These are phyloP conservation scores for Aleiodes sp. DNA, from an alignment of 1,140 invertebrate genomes.

Conservation along the genomic window DNA sequence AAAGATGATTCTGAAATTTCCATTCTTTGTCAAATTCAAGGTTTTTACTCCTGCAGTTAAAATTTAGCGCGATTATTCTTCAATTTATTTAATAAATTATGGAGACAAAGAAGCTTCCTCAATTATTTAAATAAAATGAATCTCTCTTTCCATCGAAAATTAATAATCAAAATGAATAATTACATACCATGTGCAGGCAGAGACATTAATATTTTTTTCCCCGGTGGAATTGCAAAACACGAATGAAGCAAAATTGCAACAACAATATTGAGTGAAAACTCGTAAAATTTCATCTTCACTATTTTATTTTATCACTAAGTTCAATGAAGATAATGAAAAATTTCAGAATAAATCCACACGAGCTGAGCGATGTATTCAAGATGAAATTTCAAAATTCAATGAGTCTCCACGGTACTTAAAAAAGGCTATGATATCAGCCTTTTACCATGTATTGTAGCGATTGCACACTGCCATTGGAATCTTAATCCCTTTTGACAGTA, in stretches of 20 bases:
- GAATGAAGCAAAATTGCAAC: not conserved
- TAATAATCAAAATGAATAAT: not conserved
- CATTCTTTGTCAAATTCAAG: too few species aligned
- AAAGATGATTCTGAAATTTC: too few species aligned
- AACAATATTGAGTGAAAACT: not conserved
- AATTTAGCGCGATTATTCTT: too few species aligned
- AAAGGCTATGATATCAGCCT: not conserved
- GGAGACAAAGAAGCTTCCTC: too few species aligned
- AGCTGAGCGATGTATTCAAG: not conserved
- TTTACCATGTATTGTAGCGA: slow-evolving; percentile 10
- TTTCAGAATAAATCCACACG: not conserved
- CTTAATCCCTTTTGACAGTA: slow-evolving; percentile 26
- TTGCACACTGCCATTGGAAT: not conserved
- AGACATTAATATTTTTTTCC: slow-evolving; percentile 25
- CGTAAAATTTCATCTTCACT: not conserved
- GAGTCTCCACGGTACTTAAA: not conserved
- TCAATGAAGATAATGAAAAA: not conserved
- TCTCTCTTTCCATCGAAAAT: not conserved
- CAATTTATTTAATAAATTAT: too few species aligned
- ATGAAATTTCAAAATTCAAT: not conserved
- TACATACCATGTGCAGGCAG: slow-evolving; percentile 30
- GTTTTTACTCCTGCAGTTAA: too few species aligned
- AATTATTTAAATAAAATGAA: too few species aligned
- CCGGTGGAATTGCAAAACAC: not conserved
- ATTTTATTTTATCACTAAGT: not conserved